Evolutionary conservation across 2,113 vertebrate genomes (phyloP), one percentile per base, ranked within the genome.

Genomic region (Poeciliopsis occidentalis): DNA sequence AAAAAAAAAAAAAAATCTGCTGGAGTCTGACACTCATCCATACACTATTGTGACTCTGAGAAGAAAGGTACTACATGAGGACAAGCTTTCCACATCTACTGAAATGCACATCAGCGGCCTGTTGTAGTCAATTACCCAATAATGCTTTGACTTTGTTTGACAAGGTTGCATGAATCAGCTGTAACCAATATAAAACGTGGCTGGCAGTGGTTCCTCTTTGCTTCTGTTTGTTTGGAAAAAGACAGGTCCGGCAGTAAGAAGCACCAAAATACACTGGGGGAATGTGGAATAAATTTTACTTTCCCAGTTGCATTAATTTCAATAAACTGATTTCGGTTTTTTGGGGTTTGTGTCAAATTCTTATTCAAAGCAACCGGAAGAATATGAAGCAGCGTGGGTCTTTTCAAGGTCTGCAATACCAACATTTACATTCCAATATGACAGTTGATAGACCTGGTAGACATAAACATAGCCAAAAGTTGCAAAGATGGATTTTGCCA

Each of bases 1-100:
- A 81, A 17, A 80, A 67, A 37, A 80, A 67, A 37, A 31, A 7
- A 37, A 37, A 71, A 72, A 89, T 88, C 90, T 87, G 82, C 83
- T 41, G 4, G n/a, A 75, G 78, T 64, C 73, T 62, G 69, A 87
- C 78, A 75, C 74, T 73, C 34, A 37, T 26, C 75, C 44, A 74
- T 78, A 51, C 64, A 69, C 71, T 69, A 54, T 60, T 75, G 71
- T 79, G 44, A 63, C 78, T 87, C 34, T 62, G 39, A 31, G 24
- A 68, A 67, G 78, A 75, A 80, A 69, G 60, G 12, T 64, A 79
- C 69, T 63, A 79, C 70, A 78, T 27, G 64, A 70, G 67, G 62
- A 79, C 54, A 60, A 30, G 63, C 71, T 84, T 89, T 71, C 72
- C 78, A 81, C 80, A 60, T 84, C 73, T 31, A 26, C 57, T 67